Conservation (phyloP, 2,888 invertebrate species). For the Luperina nickerlii region DNA sequence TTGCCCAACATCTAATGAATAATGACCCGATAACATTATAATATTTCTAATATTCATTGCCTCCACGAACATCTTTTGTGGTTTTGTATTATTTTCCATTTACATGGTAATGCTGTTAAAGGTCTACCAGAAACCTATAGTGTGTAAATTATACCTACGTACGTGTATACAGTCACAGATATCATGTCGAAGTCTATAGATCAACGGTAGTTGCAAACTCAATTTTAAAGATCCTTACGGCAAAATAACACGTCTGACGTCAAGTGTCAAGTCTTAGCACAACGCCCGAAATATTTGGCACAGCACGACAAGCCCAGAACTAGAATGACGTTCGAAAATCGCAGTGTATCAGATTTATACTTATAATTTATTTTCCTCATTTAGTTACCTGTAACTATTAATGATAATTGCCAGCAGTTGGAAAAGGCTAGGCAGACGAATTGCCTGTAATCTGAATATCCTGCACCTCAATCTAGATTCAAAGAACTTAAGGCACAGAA, state of each 20-base stretch:
- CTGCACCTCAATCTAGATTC: neutral
- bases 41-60: conserved; percentile 51
- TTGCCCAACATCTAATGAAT: conserved; percentile 71
- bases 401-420: neutral
- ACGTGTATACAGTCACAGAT: neutral
- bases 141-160: neutral
- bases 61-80: conserved; percentile 39
- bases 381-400: neutral
- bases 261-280: conserved; percentile 13
- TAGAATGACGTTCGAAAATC: neutral
- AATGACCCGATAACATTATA: conserved; percentile 56
- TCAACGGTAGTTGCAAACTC: neutral
- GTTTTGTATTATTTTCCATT: conserved; percentile 24
- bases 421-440: neutral
- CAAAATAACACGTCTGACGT: conserved; percentile 9
- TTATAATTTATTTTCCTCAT: neutral
- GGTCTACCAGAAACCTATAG: too few species aligned
- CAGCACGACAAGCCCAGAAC: neutral
- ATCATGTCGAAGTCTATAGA: conserved; percentile 3
- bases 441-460: neutral
- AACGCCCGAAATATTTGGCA: conserved; percentile 6
- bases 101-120: neutral
- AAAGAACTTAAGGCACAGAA: neutral
- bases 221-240: neutral
- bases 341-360: neutral